phyloP scores from a whole-genome alignment of 1,140 invertebrate genomes.

The Drosophila tsacasi region DNA sequence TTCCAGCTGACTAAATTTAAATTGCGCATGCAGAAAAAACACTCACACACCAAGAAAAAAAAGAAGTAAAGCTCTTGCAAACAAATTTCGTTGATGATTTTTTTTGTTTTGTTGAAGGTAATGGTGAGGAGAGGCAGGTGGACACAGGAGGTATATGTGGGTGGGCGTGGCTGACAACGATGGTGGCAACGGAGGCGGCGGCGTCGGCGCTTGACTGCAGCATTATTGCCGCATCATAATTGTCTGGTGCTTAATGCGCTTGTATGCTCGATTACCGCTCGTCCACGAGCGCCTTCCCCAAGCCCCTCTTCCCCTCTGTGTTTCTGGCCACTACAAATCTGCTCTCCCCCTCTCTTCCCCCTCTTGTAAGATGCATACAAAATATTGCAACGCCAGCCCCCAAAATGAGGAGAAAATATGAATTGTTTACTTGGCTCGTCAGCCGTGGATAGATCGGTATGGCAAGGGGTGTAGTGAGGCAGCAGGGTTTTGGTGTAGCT shows the following conservation, averaged over 20 bases:
- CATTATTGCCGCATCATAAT: slow-evolving; percentile 64
- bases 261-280: slow-evolving; percentile 61
- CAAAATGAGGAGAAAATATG: slow-evolving; percentile 54
- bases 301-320: too few species aligned
- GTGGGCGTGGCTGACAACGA: slow-evolving; percentile 36
- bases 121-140: slow-evolving; percentile 4
- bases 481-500: background rate
- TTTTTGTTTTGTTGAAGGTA: background rate
- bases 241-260: slow-evolving; percentile 63
- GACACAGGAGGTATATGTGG: background rate
- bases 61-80: slow-evolving; percentile 25
- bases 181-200: background rate
- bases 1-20: slow-evolving; percentile 70
- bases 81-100: slow-evolving; percentile 7
- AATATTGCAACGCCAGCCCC: slow-evolving; percentile 42
- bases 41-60: slow-evolving; percentile 8
- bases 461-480: background rate
- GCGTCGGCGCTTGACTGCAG: slow-evolving; percentile 50
- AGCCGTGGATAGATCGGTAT: slow-evolving; percentile 1
- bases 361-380: slow-evolving; percentile 8
- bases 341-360: background rate
- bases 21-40: slow-evolving; percentile 64
- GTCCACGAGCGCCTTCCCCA: slow-evolving; percentile 7
- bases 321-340: slow-evolving; percentile 15
- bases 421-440: slow-evolving; percentile 41